Conservation (phyloP, 2,113 vertebrate species). For the Prietella phreatophila region DNA sequence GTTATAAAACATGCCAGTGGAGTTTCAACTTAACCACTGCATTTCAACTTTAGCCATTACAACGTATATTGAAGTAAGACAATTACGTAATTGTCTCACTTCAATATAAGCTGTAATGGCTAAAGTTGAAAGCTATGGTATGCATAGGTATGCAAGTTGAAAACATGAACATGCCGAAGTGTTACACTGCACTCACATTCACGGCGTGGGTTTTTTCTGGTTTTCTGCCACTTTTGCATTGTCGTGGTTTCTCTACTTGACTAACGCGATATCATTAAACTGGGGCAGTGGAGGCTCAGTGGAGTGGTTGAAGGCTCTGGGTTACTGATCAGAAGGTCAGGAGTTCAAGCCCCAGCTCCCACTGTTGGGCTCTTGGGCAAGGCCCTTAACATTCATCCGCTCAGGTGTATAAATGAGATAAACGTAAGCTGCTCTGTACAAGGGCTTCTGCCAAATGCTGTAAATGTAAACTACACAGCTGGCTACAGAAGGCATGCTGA, state of each 20-base stretch:
- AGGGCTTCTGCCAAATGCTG: too few species aligned
- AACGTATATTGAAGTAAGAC: not conserved
- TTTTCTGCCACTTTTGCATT: not conserved
- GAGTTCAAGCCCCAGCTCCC: too few species aligned
- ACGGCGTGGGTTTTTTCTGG: not conserved
- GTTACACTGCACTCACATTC: not conserved
- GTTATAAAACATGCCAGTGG: not conserved
- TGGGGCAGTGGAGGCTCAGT: too few species aligned
- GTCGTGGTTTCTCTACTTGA: not conserved
- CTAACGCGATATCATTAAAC: not conserved
- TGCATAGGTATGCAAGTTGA: not conserved
- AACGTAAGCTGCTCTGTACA: too few species aligned
- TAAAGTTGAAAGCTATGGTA: too few species aligned
- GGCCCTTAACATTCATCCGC: too few species aligned
- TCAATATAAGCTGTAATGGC: too few species aligned
- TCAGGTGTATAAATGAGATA: too few species aligned
- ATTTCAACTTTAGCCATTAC: not conserved
- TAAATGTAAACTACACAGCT: not conserved
- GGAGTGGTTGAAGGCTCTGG: too few species aligned
- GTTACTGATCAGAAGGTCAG: too few species aligned
- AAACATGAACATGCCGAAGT: not conserved
- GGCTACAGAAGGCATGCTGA: not conserved
- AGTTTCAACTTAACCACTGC: not conserved
- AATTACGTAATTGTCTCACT: too few species aligned
- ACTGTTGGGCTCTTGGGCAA: too few species aligned